A percentile compares a stretch with the other conserved stretches of the same genome.
phyloP scores from a whole-genome alignment of 2,797 vertebrate genomes.

The Macroramphosus scolopax region DNA sequence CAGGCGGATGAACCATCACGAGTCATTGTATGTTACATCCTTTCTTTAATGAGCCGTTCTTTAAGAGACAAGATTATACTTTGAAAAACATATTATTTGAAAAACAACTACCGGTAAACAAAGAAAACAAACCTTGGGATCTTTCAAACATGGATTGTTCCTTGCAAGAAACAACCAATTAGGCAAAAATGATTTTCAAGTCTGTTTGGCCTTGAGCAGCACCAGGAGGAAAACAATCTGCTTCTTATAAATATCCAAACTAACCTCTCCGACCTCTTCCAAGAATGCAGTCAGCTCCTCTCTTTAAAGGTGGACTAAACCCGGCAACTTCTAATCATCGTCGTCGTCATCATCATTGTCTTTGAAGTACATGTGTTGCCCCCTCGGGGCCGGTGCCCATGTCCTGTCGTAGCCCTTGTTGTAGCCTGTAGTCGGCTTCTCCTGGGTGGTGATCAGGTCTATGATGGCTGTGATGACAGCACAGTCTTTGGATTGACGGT shows the following conservation, averaged over 20 bases:
- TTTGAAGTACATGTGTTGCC: slow-evolving; percentile 44
- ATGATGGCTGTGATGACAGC: slow-evolving; percentile 94
- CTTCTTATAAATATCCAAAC: slow-evolving; percentile 31
- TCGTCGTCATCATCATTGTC: slow-evolving; percentile 55
- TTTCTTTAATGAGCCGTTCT: slow-evolving; percentile 35
- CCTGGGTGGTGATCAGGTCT: slow-evolving; percentile 96
- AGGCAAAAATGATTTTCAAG: too few species aligned
- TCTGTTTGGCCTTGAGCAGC: slow-evolving; percentile 20
- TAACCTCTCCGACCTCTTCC: slow-evolving; percentile 9
- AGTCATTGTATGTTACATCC: not conserved
- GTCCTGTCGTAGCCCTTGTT: slow-evolving; percentile 26
- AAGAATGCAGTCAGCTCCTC: slow-evolving; percentile 9
- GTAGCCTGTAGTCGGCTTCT: slow-evolving; percentile 72
- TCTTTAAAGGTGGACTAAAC: not conserved
- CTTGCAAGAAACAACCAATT: slow-evolving; percentile 24
- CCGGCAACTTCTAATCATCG: slow-evolving; percentile 41
- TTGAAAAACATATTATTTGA: too few species aligned
- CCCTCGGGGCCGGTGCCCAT: slow-evolving; percentile 1
- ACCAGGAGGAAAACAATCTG: slow-evolving; percentile 18
- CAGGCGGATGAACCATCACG: too few species aligned
- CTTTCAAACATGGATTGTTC: slow-evolving; percentile 21
- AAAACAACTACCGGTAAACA: too few species aligned
- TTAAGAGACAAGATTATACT: slow-evolving; percentile 2
- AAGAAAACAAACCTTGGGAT: not conserved
- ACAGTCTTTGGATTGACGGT: slow-evolving; percentile 86